Base-by-base conservation (phyloP, 64 coral and sea anemone species). In the Pocillopora damicornis region DNA sequence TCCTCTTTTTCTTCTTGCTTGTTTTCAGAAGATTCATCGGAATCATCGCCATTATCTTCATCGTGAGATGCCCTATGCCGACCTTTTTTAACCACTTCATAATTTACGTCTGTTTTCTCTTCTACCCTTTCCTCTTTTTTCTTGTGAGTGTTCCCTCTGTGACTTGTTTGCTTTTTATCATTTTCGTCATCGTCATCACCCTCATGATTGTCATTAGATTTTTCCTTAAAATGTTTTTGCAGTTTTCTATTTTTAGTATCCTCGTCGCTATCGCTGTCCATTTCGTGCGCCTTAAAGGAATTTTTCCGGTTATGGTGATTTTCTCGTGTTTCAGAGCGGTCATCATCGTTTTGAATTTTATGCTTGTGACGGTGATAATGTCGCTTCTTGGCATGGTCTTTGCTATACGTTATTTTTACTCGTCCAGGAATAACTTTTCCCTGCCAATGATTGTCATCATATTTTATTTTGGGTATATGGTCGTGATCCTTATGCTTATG, bases 1-100 rank as follows among this genome's bases (percentile, higher is more conserved):
- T 86, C 80, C 12, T 37, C 60, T 63, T 59, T 76, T 9, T 86
- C 60, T 77, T 91, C 80, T 20, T 86, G 61, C 58, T 72, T 57
- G 12, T 36, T 73, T 85, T 58, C 63, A 58, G 72, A 86, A 37
- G 80, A 66, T 35, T 20, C 65, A 77, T 58, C 59, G 14, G 80
- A 64, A 8, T 89, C 67, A 69, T 80, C 81, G 15, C 38, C 7
- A 60, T 42, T 89, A 9, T 92, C 37, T 66, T 85, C 38, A 13
- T 85, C 15, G 10, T 85, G 65, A 85, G 57, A 37, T 23, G 72
- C 13, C 64, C 81, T 59, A 56, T 85, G 81, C 38, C 65, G 65
- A 14, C 62, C 64, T 13, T 37, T 56, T 72, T 72, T 85, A 25
- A 65, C 36, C 37, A 1, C 65, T 18, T 85, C 42, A 65, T 72